These are phyloP conservation scores for Brachionus paranguensis DNA, from an alignment of 1,140 invertebrate species.

Conservation along the genomic window DNA sequence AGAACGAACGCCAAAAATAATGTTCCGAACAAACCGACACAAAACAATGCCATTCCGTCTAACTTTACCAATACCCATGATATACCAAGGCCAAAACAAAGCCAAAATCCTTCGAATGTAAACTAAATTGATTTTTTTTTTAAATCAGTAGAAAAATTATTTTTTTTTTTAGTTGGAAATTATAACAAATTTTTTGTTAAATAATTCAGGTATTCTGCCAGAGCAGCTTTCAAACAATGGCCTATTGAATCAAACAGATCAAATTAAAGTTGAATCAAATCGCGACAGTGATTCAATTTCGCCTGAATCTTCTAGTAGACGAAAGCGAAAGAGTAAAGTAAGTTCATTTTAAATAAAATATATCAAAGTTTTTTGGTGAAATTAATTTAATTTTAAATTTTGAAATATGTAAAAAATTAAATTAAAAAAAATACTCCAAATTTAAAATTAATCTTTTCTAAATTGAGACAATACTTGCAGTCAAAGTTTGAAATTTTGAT, in stretches of 20 bases:
- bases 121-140: neutral
- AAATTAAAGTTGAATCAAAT: neutral
- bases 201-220: neutral
- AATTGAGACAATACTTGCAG: too few species aligned
- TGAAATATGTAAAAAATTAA: neutral
- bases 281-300: neutral
- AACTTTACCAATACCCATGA: neutral
- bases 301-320: neutral
- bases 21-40: neutral
- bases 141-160: neutral
- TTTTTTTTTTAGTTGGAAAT: neutral
- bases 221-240: neutral
- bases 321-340: slow-evolving; percentile 13
- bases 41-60: neutral
- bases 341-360: neutral
- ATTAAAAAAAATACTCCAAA: neutral
- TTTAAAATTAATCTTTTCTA: too few species aligned
- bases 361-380: neutral
- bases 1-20: neutral
- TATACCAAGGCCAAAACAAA: neutral
- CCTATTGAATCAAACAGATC: neutral
- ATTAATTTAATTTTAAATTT: neutral
- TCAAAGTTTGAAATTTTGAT: too few species aligned
- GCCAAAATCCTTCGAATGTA: neutral
- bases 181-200: neutral